Evolutionary conservation across 2,888 invertebrate species (phyloP), one percentile per base, ranked within the genome.

Genomic region (Eurois occulta): DNA sequence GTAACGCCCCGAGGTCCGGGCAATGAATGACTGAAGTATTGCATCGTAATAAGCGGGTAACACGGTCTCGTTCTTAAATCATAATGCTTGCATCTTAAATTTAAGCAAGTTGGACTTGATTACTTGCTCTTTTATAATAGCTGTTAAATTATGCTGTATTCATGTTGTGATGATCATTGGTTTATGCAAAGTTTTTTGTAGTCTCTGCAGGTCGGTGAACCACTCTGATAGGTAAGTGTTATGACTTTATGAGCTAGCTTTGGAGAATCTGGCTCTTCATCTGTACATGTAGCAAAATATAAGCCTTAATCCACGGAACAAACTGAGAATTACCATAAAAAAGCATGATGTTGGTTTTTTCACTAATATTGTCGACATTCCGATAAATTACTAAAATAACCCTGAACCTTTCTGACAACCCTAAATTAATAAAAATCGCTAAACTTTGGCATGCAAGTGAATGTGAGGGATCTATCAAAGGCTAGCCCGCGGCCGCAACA

Each of bases 1-100:
- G n/a, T n/a, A 80, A n/a, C 41, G 75, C 75, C 78, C 28, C 35
- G 18, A 72, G 75, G 83, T 64, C 72, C 13, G 69, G 52, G 52
- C 46, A 38, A 16, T 55, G 62, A 35, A 65, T 41, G 21, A 60
- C 52, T 76, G 58, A 65, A 69, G 28, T 77, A 69, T 81, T 72
- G 77, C 86, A 62, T 43, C 35, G 69, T 84, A 78, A 84, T 86
- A 71, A 82, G 62, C 24, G 83, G 75, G 65, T 64, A 78, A 78
- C 71, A 72, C 73, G 28, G 68, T 52, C 38, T 46, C 60, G 16
- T 16, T 13, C 41, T 69, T 77, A 62, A 83, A 66, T 82, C 28
- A 72, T 75, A 75, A 64, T 75, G 64, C 69, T 70, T 66, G 65
- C 28, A 85, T 74, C 67, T 71, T 74, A 38, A 28, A 46, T 55